Evolutionary conservation across 1,140 invertebrate genomes (phyloP).

Genomic region (Ptiloglossa arizonensis): DNA sequence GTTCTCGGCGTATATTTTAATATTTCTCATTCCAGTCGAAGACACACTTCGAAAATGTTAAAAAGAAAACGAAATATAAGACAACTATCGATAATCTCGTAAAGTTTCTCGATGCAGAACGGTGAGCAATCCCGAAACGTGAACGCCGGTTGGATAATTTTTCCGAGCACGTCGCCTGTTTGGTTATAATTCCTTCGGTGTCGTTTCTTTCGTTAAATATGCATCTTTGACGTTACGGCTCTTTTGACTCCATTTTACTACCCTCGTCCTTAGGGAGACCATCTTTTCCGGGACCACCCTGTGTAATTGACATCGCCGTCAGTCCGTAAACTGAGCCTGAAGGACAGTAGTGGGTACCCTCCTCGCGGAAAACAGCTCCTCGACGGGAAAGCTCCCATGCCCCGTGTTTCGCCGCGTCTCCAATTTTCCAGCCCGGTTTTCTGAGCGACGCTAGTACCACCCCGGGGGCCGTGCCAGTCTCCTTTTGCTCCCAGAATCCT

Average conservation of each 20-base stretch:
- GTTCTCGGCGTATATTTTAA: too few relatives aligned
- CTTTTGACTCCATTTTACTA: background rate
- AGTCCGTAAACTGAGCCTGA: slow-evolving; percentile 19
- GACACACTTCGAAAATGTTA: too few relatives aligned
- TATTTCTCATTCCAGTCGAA: too few relatives aligned
- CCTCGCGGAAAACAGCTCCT: slow-evolving; percentile 33
- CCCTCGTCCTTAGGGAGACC: background rate
- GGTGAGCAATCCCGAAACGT: too few relatives aligned
- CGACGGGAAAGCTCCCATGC: slow-evolving; percentile 7
- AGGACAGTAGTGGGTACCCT: slow-evolving; percentile 17
- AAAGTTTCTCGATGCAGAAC: too few relatives aligned
- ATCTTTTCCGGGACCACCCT: background rate
- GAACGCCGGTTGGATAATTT: too few relatives aligned
- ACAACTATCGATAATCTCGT: too few relatives aligned
- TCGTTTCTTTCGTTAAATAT: too few relatives aligned
- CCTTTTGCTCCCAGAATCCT: slow-evolving; percentile 68
- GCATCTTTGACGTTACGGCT: too few relatives aligned
- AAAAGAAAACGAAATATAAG: too few relatives aligned
- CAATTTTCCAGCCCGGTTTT: slow-evolving; percentile 71
- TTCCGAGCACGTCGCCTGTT: too few relatives aligned
- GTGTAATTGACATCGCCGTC: slow-evolving; percentile 40
- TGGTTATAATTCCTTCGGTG: background rate
- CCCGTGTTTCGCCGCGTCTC: slow-evolving; percentile 70
- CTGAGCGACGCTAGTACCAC: slow-evolving; percentile 17
- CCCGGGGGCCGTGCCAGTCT: slow-evolving; percentile 48